Conservation (phyloP, 1,140 invertebrate genomes). For the Cyphomyrmex costatus region DNA sequence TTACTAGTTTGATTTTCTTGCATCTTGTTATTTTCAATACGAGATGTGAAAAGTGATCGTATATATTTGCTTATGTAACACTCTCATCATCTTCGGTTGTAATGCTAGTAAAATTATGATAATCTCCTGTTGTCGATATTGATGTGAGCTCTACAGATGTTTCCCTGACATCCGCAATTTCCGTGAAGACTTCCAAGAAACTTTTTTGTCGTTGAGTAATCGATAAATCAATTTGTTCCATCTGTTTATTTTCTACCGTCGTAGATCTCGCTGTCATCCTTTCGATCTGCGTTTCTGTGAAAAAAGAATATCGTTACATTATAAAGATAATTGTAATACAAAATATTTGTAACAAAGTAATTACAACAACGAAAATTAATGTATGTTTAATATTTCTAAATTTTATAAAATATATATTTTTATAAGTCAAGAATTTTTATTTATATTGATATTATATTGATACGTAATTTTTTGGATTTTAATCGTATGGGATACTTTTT, state of each 20-base stretch:
- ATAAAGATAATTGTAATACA: not conserved
- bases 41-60: not conserved
- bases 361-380: not conserved
- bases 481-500: not conserved
- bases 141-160: slow-evolving; percentile 20
- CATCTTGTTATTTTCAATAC: not conserved
- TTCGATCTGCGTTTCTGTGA: slow-evolving; percentile 69
- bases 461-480: not conserved
- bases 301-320: slow-evolving; percentile 29
- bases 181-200: slow-evolving; percentile 39
- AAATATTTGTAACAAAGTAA: not conserved
- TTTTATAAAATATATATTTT: not conserved
- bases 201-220: slow-evolving; percentile 34
- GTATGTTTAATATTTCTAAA: not conserved
- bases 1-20: slow-evolving; percentile 15
- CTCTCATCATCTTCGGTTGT: not conserved
- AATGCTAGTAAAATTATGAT: slow-evolving; percentile 37
- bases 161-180: slow-evolving; percentile 21
- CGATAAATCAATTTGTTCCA: not conserved
- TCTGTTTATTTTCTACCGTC: slow-evolving; percentile 9
- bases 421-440: not conserved
- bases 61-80: slow-evolving; percentile 28
- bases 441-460: slow-evolving; percentile 10
- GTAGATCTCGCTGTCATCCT: slow-evolving; percentile 39
- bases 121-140: slow-evolving; percentile 20